Evolutionary conservation across 2,113 vertebrate genomes (phyloP).

Genomic region (Anser brachyrhynchus): DNA sequence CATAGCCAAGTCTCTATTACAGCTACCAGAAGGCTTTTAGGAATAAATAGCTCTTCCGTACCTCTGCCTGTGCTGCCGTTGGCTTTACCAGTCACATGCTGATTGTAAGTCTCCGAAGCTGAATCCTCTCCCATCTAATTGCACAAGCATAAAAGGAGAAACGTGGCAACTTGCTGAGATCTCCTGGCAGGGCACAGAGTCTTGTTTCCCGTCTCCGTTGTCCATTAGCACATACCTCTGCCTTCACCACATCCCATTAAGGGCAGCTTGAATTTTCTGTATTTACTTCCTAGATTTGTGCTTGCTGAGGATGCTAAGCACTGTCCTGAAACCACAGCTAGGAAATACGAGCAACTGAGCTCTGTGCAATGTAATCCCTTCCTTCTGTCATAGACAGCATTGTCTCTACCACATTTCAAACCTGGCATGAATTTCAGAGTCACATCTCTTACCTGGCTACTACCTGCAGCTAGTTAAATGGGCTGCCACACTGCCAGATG

Average conservation of each 20-base stretch:
- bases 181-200: neutral
- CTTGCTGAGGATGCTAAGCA: neutral
- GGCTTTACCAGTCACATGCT: neutral
- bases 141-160: neutral
- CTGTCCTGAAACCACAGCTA: neutral
- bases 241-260: neutral
- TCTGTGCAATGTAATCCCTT: neutral
- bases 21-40: neutral
- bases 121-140: neutral
- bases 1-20: neutral
- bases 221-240: neutral
- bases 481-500: neutral
- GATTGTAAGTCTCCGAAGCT: neutral
- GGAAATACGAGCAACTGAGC: neutral
- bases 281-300: neutral
- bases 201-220: neutral
- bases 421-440: neutral
- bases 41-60: neutral
- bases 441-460: neutral
- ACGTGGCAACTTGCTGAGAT: neutral
- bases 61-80: neutral
- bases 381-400: neutral
- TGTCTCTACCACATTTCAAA: neutral
- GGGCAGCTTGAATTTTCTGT: neutral
- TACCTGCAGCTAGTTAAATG: neutral